These are phyloP conservation scores for Lydus trimaculatus DNA, from an alignment of 2,888 invertebrate species.

Conservation along the genomic window DNA sequence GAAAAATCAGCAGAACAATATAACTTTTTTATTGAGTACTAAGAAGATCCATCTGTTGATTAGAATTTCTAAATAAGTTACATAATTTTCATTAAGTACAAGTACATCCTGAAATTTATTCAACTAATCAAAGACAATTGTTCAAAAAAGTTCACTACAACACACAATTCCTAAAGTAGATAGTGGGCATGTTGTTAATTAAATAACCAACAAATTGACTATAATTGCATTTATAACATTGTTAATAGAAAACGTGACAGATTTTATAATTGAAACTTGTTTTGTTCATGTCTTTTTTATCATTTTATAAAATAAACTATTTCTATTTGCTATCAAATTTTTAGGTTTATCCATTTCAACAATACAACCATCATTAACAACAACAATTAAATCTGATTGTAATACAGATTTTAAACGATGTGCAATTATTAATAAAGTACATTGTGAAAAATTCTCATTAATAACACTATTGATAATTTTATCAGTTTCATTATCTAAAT, in stretches of 20 bases:
- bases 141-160: too few species aligned
- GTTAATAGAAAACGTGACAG: too few species aligned
- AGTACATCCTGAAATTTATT: too few species aligned
- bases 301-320: conserved; percentile 33
- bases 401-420: conserved; percentile 61
- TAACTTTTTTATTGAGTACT: too few species aligned
- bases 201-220: neutral
- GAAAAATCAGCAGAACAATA: too few species aligned
- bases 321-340: conserved; percentile 32
- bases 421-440: conserved; percentile 62
- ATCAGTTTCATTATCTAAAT: conserved; percentile 81
- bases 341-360: conserved; percentile 32
- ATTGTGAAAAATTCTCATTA: conserved; percentile 59
- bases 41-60: too few species aligned
- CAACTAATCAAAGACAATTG: too few species aligned
- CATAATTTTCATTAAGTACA: too few species aligned
- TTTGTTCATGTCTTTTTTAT: conserved; percentile 16
- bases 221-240: too few species aligned
- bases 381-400: conserved; percentile 63
- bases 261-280: neutral
- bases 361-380: conserved; percentile 60
- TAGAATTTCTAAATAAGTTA: too few species aligned
- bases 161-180: neutral
- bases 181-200: neutral
- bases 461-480: conserved; percentile 61